Base-by-base conservation (phyloP, 2,797 vertebrate genomes). In the Enteromius afrohamiltoni region DNA sequence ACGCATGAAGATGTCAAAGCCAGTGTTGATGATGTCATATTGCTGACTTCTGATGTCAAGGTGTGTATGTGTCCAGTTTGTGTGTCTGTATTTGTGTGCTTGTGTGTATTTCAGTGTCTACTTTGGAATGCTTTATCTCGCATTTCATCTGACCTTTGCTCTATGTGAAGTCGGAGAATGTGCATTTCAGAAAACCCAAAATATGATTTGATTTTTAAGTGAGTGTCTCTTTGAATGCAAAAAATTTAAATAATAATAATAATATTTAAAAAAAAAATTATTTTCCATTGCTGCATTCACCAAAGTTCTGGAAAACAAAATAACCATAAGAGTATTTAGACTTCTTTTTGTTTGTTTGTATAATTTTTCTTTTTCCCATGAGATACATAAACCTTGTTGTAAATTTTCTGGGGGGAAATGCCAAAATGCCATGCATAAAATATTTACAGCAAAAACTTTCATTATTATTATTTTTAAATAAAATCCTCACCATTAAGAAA, bases 11-110 rank as follows among this genome's bases (percentile, higher is more conserved):
- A 92, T 90, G 91, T 93, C 91, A 90, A 87, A 91, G 91, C 91
- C 92, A 90, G 91, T 90, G 89, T 91, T 86, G 86, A 91, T 89
- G 91, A 93, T 90, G 91, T 94, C 93, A 93, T 86, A 88, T 86
- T 87, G 91, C 92, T 92, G 93, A 93, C 92, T 92, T 80, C 89
- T 91, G 92, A 93, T 91, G 92, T 93, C 92, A 92, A 87, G 71
- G 92, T 87, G 92, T 90, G 91, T 92, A 53, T 89, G 89, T 90
- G 89, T 91, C 90, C 88, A 89, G 89, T 92, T 85, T 80, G 88
- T 88, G 87, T 80, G 86, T 90, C 86, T 85, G 86, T 91, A 77
- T 90, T 89, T 87, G 83, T 89, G 86, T 83, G 83, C 91, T 86
- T 89, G 88, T 70, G 85, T 92, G 88, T 87, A 90, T 93, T 88